Conservation (phyloP, 1,140 invertebrate species). For the Drosophila parvula region DNA sequence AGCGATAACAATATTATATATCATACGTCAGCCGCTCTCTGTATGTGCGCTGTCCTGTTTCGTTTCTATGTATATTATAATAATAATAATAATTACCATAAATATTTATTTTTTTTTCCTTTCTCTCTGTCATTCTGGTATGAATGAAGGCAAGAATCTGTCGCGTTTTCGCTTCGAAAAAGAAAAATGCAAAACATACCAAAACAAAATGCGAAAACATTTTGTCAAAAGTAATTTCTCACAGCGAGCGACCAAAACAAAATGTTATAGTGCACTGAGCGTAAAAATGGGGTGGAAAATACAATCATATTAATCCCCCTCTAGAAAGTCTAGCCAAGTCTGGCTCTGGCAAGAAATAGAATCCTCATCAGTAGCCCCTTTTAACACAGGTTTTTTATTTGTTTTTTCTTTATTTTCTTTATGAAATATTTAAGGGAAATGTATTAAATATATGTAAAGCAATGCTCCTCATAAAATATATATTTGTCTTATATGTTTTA, state of each 20-base stretch:
- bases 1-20: constrained; percentile 34
- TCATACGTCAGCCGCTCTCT: constrained; percentile 37
- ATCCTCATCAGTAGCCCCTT: too few species aligned
- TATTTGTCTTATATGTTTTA: background rate
- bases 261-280: constrained; percentile 6
- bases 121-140: constrained; percentile 38
- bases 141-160: constrained; percentile 64
- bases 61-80: constrained; percentile 24
- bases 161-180: constrained; percentile 41
- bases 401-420: too few species aligned
- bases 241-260: constrained; percentile 59
- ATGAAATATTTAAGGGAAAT: too few species aligned
- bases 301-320: too few species aligned
- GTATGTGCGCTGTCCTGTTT: background rate
- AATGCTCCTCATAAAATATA: too few species aligned
- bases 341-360: too few species aligned
- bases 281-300: too few species aligned
- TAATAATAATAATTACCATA: constrained; percentile 54
- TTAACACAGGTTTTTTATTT: too few species aligned
- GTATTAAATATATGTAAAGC: too few species aligned
- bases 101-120: constrained; percentile 19
- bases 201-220: constrained; percentile 69
- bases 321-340: too few species aligned
- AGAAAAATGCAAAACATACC: constrained; percentile 50
- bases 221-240: constrained; percentile 64